These are phyloP conservation scores for Nettapus auritus DNA, from an alignment of 2,113 vertebrate species.

Conservation along the genomic window DNA sequence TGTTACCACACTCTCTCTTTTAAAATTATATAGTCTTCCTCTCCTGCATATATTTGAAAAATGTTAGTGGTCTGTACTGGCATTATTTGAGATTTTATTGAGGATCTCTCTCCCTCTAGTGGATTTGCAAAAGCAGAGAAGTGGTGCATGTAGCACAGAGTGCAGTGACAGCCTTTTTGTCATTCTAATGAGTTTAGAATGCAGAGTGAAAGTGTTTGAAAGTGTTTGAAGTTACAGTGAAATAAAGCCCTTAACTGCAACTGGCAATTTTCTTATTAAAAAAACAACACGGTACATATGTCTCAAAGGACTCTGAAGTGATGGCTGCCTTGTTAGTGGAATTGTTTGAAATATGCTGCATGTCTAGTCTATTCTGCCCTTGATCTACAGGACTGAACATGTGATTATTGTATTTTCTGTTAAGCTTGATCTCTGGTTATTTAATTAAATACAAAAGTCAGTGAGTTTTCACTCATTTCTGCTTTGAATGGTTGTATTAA, in stretches of 20 bases:
- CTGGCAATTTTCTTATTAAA: not conserved
- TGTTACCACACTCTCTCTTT: not conserved
- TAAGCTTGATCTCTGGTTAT: not conserved
- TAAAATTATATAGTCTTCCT: not conserved
- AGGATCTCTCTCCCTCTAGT: slow-evolving; percentile 63
- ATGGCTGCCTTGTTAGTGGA: not conserved
- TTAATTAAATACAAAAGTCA: not conserved
- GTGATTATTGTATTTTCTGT: not conserved
- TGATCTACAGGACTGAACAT: not conserved
- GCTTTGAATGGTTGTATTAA: not conserved
- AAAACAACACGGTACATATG: not conserved
- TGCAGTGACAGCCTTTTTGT: accelerated
- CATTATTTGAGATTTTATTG: not conserved
- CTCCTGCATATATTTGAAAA: not conserved
- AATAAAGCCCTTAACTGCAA: not conserved
- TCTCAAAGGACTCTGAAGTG: not conserved
- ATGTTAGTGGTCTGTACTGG: not conserved
- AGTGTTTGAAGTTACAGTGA: not conserved
- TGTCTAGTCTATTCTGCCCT: not conserved
- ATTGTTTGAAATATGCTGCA: not conserved
- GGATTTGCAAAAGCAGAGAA: not conserved
- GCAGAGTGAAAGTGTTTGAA: not conserved
- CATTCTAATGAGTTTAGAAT: not conserved
- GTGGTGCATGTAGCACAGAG: not conserved
- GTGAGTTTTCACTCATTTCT: not conserved